Evolutionary conservation across 2,113 vertebrate genomes (phyloP).

Genomic region (Perccottus glenii): DNA sequence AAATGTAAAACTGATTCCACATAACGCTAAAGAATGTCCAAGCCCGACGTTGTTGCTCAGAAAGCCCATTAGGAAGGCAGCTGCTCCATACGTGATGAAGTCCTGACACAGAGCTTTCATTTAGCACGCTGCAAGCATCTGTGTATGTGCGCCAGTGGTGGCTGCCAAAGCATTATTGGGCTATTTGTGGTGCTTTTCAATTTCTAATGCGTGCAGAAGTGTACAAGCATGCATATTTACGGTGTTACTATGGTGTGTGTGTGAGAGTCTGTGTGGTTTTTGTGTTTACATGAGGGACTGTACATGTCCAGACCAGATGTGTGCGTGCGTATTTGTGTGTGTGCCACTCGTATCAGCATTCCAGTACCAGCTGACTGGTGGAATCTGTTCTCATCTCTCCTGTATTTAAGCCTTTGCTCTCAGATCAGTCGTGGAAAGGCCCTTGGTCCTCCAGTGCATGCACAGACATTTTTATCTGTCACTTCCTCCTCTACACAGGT

Average conservation of each 20-base stretch:
- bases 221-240: constrained; percentile 5
- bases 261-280: constrained; percentile 1
- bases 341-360: constrained; percentile 41
- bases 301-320: background rate
- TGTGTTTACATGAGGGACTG: background rate
- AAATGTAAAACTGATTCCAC: constrained; percentile 57
- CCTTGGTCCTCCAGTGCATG: constrained; percentile 64
- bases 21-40: constrained; percentile 43
- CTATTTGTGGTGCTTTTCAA: constrained; percentile 44
- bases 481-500: constrained; percentile 27
- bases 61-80: constrained; percentile 74
- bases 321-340: constrained; percentile 15
- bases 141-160: constrained; percentile 32
- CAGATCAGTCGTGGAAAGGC: constrained; percentile 71
- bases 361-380: constrained; percentile 63
- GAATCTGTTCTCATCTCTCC: constrained; percentile 71
- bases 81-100: constrained; percentile 61
- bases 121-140: constrained; percentile 51
- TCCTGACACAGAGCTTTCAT: constrained; percentile 68
- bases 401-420: constrained; percentile 69
- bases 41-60: constrained; percentile 50
- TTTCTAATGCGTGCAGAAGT: constrained; percentile 20
- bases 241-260: background rate
- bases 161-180: constrained; percentile 46
- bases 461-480: constrained; percentile 61